Conservation (phyloP, 53 echinoderm and acorn worm species). For the Luidia sarsii region DNA sequence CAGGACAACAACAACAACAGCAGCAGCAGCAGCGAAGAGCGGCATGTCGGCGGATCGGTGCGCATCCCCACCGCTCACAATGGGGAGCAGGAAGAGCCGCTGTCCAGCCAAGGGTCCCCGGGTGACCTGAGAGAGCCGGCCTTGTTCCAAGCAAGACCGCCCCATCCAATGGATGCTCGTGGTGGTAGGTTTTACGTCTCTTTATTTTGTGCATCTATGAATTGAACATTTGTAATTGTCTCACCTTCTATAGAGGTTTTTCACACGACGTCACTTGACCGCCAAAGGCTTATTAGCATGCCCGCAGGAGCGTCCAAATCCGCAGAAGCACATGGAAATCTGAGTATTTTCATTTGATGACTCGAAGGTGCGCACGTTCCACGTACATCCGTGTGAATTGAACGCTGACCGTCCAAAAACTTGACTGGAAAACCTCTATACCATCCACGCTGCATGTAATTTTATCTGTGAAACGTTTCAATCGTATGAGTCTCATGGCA, state of each 20-base stretch:
- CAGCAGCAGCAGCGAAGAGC: background rate
- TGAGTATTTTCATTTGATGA: too few relatives aligned
- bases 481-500: too few relatives aligned
- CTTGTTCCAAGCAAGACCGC: constrained; percentile 20
- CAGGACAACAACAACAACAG: constrained; percentile 22
- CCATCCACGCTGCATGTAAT: too few relatives aligned
- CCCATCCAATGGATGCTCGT: constrained; percentile 23
- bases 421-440: too few relatives aligned
- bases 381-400: too few relatives aligned
- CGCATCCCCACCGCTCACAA: constrained; percentile 6
- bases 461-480: too few relatives aligned
- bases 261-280: too few relatives aligned
- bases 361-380: too few relatives aligned
- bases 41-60: constrained; percentile 6
- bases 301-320: background rate
- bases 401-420: too few relatives aligned
- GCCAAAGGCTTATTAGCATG: too few relatives aligned
- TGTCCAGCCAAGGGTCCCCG: constrained; percentile 7
- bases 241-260: background rate
- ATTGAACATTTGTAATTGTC: background rate
- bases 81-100: constrained; percentile 8
- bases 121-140: constrained; percentile 14
- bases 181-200: constrained; percentile 5
- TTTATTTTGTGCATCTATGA: too few relatives aligned
- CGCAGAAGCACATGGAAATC: too few relatives aligned